Evolutionary conservation across 2,797 vertebrate species (phyloP), one percentile per base, ranked within the genome.

Genomic region (Thaleichthys pacificus): DNA sequence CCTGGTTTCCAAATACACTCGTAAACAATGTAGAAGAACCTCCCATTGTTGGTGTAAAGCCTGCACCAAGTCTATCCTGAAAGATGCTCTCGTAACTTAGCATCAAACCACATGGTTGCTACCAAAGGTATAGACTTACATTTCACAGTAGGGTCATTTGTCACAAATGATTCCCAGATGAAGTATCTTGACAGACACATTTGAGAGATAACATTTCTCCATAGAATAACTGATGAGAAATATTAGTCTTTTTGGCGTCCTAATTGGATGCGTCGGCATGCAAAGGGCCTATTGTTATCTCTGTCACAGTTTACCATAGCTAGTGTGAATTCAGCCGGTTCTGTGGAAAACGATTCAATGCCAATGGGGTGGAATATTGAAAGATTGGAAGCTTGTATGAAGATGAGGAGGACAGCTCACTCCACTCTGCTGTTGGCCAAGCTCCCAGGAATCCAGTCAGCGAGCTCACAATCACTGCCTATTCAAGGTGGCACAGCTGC

Each of bases 401-500:
- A 86, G 87, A 89, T 77, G 87, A 87, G 86, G 85, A 56, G 90
- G 88, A 92, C 88, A 88, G 85, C 90, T 91, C 88, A 87, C 88
- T 90, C 87, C 75, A 75, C 86, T 90, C 87, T 86, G 86, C 86
- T 83, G 26, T 92, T 92, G 92, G 93, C 91, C 84, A 72, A 79
- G 85, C 86, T 93, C 92, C 90, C 91, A 87, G 91, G 89, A 92
- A 92, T 90, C 84, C 86, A 86, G 88, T 89, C 89, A 85, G 85
- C 82, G 82, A 83, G 88, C 84, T 68, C 86, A 90, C 90, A 92
- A 91, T 92, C 89, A 90, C 88, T 82, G 87, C 84, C 89, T 91
- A 90, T 88, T 91, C 86, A 90, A 80, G 82, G 83, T 90, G 90
- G 88, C 92, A 91, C 93, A 93, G 92, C 92, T 93, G 93, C 89